Percentiles rank a stretch among this genome's conserved stretches.
Evolutionary conservation across 2,888 invertebrate genomes (phyloP).

Genomic region (Acleris sparsana): DNA sequence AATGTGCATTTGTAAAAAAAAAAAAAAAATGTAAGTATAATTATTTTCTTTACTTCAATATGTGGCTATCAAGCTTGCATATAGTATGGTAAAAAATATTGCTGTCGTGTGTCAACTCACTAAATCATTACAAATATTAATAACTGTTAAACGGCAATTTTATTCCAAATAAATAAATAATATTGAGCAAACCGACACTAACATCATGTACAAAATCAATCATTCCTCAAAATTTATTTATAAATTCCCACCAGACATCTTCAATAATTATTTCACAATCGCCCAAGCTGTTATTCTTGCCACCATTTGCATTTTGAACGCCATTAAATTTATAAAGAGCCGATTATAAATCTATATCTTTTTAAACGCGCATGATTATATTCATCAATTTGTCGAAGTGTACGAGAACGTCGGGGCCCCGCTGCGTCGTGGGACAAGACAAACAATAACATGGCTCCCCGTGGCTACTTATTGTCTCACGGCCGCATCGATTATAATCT

Average conservation of each 20-base stretch:
- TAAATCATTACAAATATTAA: no score
- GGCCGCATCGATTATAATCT: slow-evolving; percentile 64
- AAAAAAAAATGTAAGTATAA: no score
- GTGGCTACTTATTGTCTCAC: slow-evolving; percentile 71
- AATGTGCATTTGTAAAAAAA: no score
- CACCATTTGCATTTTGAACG: slow-evolving; percentile 37
- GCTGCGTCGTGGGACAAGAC: slow-evolving; percentile 66
- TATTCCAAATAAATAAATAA: slow-evolving; percentile 8
- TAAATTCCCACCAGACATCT: slow-evolving; percentile 26
- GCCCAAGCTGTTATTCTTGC: slow-evolving; percentile 33
- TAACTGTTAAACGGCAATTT: neutral
- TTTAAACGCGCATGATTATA: slow-evolving; percentile 51
- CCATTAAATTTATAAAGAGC: slow-evolving; percentile 37
- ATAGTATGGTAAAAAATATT: no score
- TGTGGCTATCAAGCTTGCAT: no score
- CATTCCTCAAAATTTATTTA: slow-evolving; percentile 25
- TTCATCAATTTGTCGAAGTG: slow-evolving; percentile 66
- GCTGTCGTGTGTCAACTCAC: no score
- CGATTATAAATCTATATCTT: slow-evolving; percentile 36
- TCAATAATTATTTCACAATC: slow-evolving; percentile 35
- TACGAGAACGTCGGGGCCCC: slow-evolving; percentile 51
- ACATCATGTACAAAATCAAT: slow-evolving; percentile 22
- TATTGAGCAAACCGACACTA: slow-evolving; percentile 13
- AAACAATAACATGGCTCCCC: slow-evolving; percentile 72
- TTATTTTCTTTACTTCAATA: no score